phyloP scores from a whole-genome alignment of 2,797 vertebrate genomes.

The Melanogrammus aeglefinus region DNA sequence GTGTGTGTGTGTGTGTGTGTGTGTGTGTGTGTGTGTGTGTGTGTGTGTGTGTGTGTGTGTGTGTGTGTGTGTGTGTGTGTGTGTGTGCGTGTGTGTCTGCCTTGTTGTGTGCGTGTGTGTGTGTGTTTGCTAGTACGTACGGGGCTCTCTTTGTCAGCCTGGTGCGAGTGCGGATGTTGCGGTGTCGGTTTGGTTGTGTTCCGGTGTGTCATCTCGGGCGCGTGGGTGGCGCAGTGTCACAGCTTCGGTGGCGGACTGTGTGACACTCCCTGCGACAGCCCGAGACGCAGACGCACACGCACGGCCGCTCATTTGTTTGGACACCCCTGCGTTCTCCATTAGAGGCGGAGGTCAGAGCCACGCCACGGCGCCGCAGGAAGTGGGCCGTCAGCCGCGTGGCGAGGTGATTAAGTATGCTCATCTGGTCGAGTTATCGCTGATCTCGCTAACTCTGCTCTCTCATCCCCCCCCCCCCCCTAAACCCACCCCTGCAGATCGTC shows the following conservation, averaged over 20 bases:
- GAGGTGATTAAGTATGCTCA: conserved; percentile 48
- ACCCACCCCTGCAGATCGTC: conserved; percentile 76
- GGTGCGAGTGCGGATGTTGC: background rate
- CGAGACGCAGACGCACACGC: background rate
- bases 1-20: background rate
- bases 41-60: background rate
- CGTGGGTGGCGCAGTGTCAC: background rate
- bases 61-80: background rate
- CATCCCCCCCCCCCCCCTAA: background rate
- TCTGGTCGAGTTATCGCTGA: conserved; percentile 52
- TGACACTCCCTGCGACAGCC: too few relatives aligned
- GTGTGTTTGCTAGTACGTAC: too few relatives aligned
- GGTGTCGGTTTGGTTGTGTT: too few relatives aligned
- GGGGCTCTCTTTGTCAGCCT: too few relatives aligned
- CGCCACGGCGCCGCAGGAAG: conserved; percentile 10
- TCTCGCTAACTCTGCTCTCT: conserved; percentile 11
- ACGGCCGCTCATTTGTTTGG: conserved; percentile 45
- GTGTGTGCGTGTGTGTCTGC: background rate
- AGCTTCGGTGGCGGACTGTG: too few relatives aligned
- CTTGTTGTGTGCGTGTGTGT: too few relatives aligned
- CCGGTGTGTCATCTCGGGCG: conserved; percentile 5
- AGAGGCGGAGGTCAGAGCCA: conserved; percentile 18
- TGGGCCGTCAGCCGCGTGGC: conserved; percentile 41
- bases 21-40: background rate
- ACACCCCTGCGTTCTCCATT: conserved; percentile 33